These are phyloP conservation scores for Tetragonula clypearis DNA, from an alignment of 1,140 invertebrate genomes.

Conservation along the genomic window DNA sequence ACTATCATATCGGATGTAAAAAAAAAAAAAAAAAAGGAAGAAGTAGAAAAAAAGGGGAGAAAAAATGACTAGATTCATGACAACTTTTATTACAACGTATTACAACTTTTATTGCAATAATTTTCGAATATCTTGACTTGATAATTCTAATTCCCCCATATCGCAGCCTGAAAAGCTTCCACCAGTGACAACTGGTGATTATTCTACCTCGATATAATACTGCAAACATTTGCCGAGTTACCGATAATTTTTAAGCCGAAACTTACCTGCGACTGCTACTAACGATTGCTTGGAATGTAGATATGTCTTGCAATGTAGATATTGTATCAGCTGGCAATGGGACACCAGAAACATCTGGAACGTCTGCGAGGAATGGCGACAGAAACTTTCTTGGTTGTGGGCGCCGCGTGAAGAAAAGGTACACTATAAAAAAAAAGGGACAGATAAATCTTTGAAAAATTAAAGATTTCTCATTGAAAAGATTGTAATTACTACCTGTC, in stretches of 20 bases:
- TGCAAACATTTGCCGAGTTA: not conserved
- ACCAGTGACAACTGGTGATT: constrained; percentile 6
- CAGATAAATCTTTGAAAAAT: not conserved
- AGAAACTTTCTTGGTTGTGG: constrained; percentile 79
- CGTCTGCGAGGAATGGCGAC: constrained; percentile 79
- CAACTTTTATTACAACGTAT: not conserved
- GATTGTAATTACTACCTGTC: not conserved
- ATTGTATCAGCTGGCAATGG: constrained; percentile 75
- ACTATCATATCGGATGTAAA: not conserved
- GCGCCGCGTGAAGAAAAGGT: constrained; percentile 80
- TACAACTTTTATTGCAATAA: too few relatives aligned
- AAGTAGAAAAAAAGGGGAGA: too few relatives aligned
- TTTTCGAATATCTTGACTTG: constrained; percentile 3
- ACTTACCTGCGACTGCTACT: not conserved
- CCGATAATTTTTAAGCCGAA: not conserved
- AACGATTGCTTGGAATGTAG: not conserved
- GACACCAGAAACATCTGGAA: constrained; percentile 75
- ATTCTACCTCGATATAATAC: not conserved
- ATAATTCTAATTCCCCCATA: constrained; percentile 6
- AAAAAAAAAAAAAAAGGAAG: not conserved
- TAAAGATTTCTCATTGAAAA: not conserved
- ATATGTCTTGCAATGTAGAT: constrained; percentile 56
- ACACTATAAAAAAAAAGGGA: constrained; percentile 3
- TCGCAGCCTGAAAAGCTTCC: constrained; percentile 2
- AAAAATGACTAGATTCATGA: not conserved